A percentile compares a stretch with the other conserved stretches of the same genome.
Conservation (phyloP, 2,113 vertebrate genomes). For the Myanophis thanlyinensis region DNA sequence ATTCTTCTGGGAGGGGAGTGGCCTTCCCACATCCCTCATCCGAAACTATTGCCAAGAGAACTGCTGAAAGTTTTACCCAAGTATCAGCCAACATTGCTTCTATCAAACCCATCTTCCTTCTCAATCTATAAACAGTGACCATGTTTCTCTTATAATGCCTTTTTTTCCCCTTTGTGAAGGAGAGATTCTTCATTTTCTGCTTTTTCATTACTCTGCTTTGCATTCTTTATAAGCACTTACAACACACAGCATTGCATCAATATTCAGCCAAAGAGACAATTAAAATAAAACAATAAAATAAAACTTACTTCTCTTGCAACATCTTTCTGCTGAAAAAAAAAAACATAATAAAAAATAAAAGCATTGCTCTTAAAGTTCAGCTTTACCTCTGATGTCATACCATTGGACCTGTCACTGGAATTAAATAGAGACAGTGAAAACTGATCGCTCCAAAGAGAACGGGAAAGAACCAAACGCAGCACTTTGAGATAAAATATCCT, state of each 20-base stretch:
- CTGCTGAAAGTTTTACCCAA: neutral
- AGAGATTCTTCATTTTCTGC: conserved; percentile 61
- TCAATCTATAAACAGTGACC: neutral
- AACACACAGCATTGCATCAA: conserved; percentile 61
- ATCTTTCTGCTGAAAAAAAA: conserved; percentile 4
- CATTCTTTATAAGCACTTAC: conserved; percentile 60
- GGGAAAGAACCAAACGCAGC: neutral
- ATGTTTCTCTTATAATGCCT: conserved; percentile 39
- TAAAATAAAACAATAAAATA: conserved; percentile 15
- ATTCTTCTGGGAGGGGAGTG: no score
- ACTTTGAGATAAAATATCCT: conserved; percentile 51
- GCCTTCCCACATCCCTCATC: no score
- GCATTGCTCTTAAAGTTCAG: neutral
- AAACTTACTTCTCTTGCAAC: conserved; percentile 48
- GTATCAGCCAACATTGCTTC: neutral
- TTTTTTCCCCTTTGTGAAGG: conserved; percentile 46
- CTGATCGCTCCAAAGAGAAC: conserved; percentile 46
- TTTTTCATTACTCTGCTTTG: conserved; percentile 40
- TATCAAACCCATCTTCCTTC: no score
- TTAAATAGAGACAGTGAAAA: conserved; percentile 59
- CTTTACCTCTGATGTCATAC: conserved; percentile 37
- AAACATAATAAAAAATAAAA: neutral
- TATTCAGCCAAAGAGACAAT: conserved; percentile 35
- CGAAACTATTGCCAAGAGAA: no score
- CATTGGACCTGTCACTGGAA: conserved; percentile 51